phyloP scores from a whole-genome alignment of 2,888 invertebrate species.

The Drosophila borealis region DNA sequence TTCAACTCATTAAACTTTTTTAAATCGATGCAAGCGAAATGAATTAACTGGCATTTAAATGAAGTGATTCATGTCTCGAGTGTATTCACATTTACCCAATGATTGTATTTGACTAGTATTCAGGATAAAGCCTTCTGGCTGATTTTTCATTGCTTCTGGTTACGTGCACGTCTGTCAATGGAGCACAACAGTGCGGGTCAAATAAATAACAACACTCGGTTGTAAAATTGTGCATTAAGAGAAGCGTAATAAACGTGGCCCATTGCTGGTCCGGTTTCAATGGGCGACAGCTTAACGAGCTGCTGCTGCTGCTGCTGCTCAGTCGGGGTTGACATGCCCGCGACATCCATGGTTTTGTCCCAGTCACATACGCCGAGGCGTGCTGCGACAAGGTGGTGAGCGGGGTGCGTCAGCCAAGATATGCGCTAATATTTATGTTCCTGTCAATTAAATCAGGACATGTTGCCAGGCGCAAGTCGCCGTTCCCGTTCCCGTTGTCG shows the following conservation, averaged over 20 bases:
- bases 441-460: slow-evolving; percentile 85
- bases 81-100: slow-evolving; percentile 16
- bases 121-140: slow-evolving; percentile 8
- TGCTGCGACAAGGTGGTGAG: slow-evolving; percentile 7
- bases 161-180: neutral
- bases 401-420: slow-evolving; percentile 60
- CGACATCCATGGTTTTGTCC: slow-evolving; percentile 23
- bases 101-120: slow-evolving; percentile 12
- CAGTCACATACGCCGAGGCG: slow-evolving; percentile 62
- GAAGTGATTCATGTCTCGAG: slow-evolving; percentile 5
- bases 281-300: slow-evolving; percentile 75
- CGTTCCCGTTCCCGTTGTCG: neutral
- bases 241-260: slow-evolving; percentile 69
- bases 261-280: slow-evolving; percentile 15
- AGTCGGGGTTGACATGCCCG: slow-evolving; percentile 56
- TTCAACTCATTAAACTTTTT: slow-evolving; percentile 16
- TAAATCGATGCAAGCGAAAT: slow-evolving; percentile 4
- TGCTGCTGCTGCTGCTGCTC: slow-evolving; percentile 38
- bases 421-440: slow-evolving; percentile 84
- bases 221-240: slow-evolving; percentile 74
- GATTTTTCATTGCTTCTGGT: slow-evolving; percentile 3
- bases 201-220: slow-evolving; percentile 65
- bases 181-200: slow-evolving; percentile 28
- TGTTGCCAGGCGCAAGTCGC: slow-evolving; percentile 58
- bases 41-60: slow-evolving; percentile 19